These are phyloP conservation scores for Morone chrysops DNA, from an alignment of 2,113 vertebrate species.

Conservation along the genomic window DNA sequence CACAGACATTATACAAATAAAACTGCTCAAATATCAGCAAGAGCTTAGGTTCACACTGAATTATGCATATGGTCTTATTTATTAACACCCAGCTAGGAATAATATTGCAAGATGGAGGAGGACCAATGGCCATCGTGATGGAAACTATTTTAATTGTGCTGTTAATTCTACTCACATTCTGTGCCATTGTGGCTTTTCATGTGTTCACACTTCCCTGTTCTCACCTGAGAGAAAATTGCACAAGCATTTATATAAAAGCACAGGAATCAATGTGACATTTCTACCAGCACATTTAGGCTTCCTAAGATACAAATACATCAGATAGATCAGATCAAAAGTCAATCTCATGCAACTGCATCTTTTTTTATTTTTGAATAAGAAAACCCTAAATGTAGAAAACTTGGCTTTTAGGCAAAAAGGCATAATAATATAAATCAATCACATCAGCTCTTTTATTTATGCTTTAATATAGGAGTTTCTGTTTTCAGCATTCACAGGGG, in stretches of 20 bases:
- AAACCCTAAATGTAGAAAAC: background rate
- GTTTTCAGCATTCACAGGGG: background rate
- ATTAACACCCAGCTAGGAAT: constrained; percentile 38
- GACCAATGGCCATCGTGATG: constrained; percentile 31
- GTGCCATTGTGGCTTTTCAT: constrained; percentile 63
- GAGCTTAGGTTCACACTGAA: constrained; percentile 13
- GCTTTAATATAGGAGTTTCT: background rate
- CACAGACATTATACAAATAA: constrained; percentile 29
- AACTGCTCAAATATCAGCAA: constrained; percentile 30
- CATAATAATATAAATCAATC: background rate
- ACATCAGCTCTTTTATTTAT: background rate
- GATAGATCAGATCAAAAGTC: constrained; percentile 19
- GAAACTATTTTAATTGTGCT: constrained; percentile 54
- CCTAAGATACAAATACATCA: constrained; percentile 19
- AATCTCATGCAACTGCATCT: background rate
- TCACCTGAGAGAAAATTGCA: constrained; percentile 66
- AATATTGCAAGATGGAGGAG: constrained; percentile 21
- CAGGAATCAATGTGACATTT: constrained; percentile 70
- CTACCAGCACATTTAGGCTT: constrained; percentile 40
- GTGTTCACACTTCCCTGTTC: constrained; percentile 51
- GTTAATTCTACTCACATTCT: constrained; percentile 54
- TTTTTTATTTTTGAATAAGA: constrained; percentile 2
- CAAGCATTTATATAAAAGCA: constrained; percentile 61
- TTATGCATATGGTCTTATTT: constrained; percentile 48
- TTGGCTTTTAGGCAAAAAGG: background rate